Base-by-base conservation (phyloP, 2,797 vertebrate genomes). In the Coregonus suidteri region DNA sequence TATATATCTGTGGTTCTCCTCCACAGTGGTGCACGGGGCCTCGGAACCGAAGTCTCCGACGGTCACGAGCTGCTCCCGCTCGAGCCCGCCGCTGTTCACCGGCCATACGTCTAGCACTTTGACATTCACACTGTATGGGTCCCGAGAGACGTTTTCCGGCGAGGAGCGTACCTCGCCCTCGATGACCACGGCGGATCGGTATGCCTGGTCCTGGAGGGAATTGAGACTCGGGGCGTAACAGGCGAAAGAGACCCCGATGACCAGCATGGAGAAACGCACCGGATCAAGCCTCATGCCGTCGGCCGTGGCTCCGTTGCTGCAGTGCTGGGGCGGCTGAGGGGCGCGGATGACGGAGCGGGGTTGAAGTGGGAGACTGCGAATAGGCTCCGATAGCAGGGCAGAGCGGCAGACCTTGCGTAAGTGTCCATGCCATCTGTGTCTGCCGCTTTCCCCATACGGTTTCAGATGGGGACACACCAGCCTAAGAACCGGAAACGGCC, bases 201-300 rank as follows among this genome's bases (percentile, higher is more conserved):
- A 96, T 91, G 96, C 96, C 96, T 96, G 96, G 92, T 98, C 96
- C 96, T 97, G 96, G 88, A 97, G 95, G 81, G 96, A 97, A 93
- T 96, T 96, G 86, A 96, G 94, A 95, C 95, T 97, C 94, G 95
- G 95, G 95, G 96, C 96, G 94, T 97, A 97, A 93, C 97, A 98
- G 95, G 96, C 97, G 90, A 97, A 96, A 83, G 97, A 97, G 87
- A 97, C 96, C 92, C 97, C 96, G 92, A 97, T 96, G 94, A 98
- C 95, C 93, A 97, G 95, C 96, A 97, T 96, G 94, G 96, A 97
- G 93, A 97, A 95, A 93, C 95, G 96, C 90, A 96, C 93, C 92
- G 96, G 94, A 95, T 96, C 96, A 95, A 96, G 96, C 97, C 96
- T 97, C 97, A 97, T 98, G 94, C 97, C 97, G 95, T 95, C 95